These are phyloP conservation scores for Orchestia grillus DNA, from an alignment of 1,140 invertebrate genomes.

Conservation along the genomic window DNA sequence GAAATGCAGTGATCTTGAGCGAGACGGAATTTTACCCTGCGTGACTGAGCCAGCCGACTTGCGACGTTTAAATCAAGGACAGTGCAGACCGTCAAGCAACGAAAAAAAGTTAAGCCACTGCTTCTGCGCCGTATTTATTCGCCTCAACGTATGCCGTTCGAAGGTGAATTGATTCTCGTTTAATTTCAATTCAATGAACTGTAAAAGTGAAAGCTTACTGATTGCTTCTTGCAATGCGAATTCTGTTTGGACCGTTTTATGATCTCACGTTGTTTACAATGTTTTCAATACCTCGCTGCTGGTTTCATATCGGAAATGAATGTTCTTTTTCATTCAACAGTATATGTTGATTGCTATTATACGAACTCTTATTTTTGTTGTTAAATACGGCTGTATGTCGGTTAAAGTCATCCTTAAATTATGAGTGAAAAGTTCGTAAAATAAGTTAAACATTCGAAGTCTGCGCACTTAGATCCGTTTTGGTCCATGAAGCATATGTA, in stretches of 20 bases:
- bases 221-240: not conserved
- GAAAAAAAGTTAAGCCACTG: not conserved
- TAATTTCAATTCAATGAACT: not conserved
- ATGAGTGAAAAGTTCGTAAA: not conserved
- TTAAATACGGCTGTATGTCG: not conserved
- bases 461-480: not conserved
- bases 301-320: not conserved
- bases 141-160: not conserved
- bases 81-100: not conserved
- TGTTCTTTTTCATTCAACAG: not conserved
- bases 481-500: not conserved
- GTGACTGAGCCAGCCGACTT: not conserved
- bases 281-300: not conserved
- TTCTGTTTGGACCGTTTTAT: not conserved
- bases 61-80: not conserved
- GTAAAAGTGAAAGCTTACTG: not conserved
- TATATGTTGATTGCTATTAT: not conserved
- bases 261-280: not conserved
- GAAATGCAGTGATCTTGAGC: not conserved
- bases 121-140: not conserved
- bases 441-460: not conserved
- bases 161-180: not conserved
- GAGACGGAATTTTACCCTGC: not conserved
- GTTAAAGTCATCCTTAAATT: not conserved
- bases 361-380: not conserved